Evolutionary conservation across 2,888 invertebrate genomes (phyloP).

Genomic region (Diplazon laetatorius): DNA sequence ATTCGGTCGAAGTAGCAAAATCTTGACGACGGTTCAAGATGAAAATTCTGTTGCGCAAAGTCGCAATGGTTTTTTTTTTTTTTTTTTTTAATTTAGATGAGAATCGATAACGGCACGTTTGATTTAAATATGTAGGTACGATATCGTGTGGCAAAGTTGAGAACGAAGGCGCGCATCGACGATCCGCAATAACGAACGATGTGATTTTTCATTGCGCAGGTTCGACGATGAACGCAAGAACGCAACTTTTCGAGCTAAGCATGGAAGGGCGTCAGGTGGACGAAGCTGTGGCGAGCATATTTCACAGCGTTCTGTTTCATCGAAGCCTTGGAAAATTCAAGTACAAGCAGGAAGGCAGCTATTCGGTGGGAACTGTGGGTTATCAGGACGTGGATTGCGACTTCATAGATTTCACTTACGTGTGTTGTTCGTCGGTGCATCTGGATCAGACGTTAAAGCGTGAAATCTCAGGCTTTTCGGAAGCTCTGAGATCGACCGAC

Average conservation of each 20-base stretch:
- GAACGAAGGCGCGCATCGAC: neutral
- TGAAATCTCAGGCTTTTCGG: conserved; percentile 91
- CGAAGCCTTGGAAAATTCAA: conserved; percentile 96
- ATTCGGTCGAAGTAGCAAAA: too few species aligned
- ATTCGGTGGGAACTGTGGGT: conserved; percentile 97
- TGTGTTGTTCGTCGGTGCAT: conserved; percentile 94
- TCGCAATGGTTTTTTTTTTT: too few species aligned
- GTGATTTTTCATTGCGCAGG: conserved; percentile 61
- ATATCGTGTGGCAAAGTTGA: neutral
- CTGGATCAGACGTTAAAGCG: conserved; percentile 89
- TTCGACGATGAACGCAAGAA: conserved; percentile 89
- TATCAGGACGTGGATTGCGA: conserved; percentile 99
- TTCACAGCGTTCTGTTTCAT: conserved; percentile 96
- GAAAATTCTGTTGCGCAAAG: too few species aligned
- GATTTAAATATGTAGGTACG: too few species aligned
- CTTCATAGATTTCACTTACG: conserved; percentile 98
- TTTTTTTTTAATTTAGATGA: neutral
- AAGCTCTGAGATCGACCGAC: conserved; percentile 89
- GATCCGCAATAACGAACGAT: neutral
- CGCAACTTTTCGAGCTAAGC: conserved; percentile 91
- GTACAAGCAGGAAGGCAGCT: conserved; percentile 96
- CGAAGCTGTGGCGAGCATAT: conserved; percentile 95
- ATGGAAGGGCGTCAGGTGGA: conserved; percentile 96
- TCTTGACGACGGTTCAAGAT: too few species aligned
- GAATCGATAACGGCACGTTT: neutral